A percentile compares a stretch with the other conserved stretches of the same genome.
phyloP scores from a whole-genome alignment of 2,888 invertebrate species.

The Tetragnatha montana region DNA sequence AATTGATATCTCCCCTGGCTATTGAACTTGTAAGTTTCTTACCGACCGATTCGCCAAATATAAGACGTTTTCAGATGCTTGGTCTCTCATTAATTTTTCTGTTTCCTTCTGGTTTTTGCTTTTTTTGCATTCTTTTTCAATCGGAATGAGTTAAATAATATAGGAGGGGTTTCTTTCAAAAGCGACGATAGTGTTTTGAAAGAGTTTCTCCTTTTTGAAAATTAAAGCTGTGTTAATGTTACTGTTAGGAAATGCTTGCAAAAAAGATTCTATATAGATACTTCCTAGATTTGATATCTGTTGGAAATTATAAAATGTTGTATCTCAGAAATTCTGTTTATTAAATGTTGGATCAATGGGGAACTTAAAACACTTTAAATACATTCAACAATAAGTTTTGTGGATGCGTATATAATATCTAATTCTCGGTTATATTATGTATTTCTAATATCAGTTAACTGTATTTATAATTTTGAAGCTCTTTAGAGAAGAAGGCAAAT shows the following conservation, averaged over 20 bases:
- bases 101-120: conserved; percentile 11
- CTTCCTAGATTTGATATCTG: no score
- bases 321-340: no score
- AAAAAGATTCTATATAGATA: no score
- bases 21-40: conserved; percentile 38
- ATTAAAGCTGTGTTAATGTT: background rate
- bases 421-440: no score
- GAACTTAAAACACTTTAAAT: no score
- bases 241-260: background rate
- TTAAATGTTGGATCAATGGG: no score
- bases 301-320: no score
- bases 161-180: background rate
- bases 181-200: background rate
- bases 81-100: conserved; percentile 1
- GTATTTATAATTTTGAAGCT: no score
- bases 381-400: no score
- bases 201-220: background rate
- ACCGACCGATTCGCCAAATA: conserved; percentile 29
- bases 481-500: no score
- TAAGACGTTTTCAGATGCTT: conserved; percentile 9
- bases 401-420: no score
- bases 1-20: conserved; percentile 45
- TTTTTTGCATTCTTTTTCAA: background rate
- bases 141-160: conserved; percentile 15
- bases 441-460: no score